These are phyloP conservation scores for Gadopsis marmoratus DNA, from an alignment of 2,797 vertebrate genomes.

Conservation along the genomic window DNA sequence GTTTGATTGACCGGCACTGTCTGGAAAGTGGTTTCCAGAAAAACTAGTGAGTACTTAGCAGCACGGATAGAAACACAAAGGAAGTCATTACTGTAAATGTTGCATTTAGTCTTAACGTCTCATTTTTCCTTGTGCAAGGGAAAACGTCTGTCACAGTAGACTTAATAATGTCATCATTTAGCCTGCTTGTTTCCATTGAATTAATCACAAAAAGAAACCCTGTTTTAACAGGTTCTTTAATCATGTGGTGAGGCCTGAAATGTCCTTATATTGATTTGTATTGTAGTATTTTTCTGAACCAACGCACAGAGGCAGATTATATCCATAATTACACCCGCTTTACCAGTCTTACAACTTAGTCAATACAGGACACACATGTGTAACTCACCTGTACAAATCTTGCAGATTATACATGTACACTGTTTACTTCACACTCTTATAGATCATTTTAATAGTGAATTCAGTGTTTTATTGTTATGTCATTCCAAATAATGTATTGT, in stretches of 20 bases:
- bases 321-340: neutral
- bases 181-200: constrained; percentile 24
- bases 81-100: constrained; percentile 48
- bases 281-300: constrained; percentile 19
- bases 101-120: constrained; percentile 44
- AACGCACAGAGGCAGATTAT: neutral
- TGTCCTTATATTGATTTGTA: constrained; percentile 26
- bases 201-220: constrained; percentile 20
- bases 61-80: constrained; percentile 21
- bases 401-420: neutral
- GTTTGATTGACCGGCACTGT: constrained; percentile 59
- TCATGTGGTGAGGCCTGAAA: constrained; percentile 17
- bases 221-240: constrained; percentile 17
- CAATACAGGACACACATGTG: neutral
- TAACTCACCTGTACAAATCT: neutral
- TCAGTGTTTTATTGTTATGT: neutral
- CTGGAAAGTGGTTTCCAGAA: constrained; percentile 29
- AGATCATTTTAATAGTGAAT: neutral
- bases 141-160: neutral
- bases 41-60: constrained; percentile 16
- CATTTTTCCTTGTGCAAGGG: neutral
- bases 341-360: neutral
- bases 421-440: neutral
- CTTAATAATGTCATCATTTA: constrained; percentile 25
- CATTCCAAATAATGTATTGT: neutral